Percentiles rank a stretch among this genome's conserved stretches.
Conservation (phyloP, 2,888 invertebrate species). For the Agonopterix arenella region DNA sequence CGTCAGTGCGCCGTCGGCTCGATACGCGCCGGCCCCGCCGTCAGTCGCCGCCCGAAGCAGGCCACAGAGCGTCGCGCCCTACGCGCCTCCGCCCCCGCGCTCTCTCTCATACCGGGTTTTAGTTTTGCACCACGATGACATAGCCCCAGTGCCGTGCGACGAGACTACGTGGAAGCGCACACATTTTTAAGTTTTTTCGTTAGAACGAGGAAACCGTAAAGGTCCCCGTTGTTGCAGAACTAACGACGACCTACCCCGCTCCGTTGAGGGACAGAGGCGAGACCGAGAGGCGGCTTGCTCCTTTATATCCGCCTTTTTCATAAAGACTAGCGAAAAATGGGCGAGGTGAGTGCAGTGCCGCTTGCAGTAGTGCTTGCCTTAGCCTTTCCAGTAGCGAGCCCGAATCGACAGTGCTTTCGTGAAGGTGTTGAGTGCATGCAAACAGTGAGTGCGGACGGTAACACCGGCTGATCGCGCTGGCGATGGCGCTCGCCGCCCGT, state of each 20-base stretch:
- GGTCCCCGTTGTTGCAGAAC: slow-evolving; percentile 74
- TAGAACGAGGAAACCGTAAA: slow-evolving; percentile 67
- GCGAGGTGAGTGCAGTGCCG: slow-evolving; percentile 73
- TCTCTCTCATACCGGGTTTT: slow-evolving; percentile 69
- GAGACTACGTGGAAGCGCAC: slow-evolving; percentile 68
- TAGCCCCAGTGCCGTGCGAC: slow-evolving; percentile 71
- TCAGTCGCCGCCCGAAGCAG: slow-evolving; percentile 77
- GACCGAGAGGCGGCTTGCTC: slow-evolving; percentile 68
- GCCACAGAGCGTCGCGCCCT: slow-evolving; percentile 67
- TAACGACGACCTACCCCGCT: slow-evolving; percentile 69
- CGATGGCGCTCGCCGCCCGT: slow-evolving; percentile 13
- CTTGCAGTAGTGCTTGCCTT: slow-evolving; percentile 67
- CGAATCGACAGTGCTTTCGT: slow-evolving; percentile 51
- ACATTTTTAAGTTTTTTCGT: slow-evolving; percentile 71
- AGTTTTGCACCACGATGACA: slow-evolving; percentile 73
- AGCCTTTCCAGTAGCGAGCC: slow-evolving; percentile 50
- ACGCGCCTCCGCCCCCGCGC: slow-evolving; percentile 64
- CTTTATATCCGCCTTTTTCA: slow-evolving; percentile 68
- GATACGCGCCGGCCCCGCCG: slow-evolving; percentile 77
- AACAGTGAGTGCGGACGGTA: slow-evolving; percentile 53
- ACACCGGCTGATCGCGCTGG: slow-evolving; percentile 22
- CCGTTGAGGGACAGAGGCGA: slow-evolving; percentile 68
- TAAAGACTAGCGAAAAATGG: slow-evolving; percentile 73
- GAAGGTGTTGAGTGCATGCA: slow-evolving; percentile 60
- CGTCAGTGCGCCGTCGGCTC: slow-evolving; percentile 83